Base-by-base conservation (phyloP, 2,113 vertebrate genomes). In the Romanogobio albipinnatus region DNA sequence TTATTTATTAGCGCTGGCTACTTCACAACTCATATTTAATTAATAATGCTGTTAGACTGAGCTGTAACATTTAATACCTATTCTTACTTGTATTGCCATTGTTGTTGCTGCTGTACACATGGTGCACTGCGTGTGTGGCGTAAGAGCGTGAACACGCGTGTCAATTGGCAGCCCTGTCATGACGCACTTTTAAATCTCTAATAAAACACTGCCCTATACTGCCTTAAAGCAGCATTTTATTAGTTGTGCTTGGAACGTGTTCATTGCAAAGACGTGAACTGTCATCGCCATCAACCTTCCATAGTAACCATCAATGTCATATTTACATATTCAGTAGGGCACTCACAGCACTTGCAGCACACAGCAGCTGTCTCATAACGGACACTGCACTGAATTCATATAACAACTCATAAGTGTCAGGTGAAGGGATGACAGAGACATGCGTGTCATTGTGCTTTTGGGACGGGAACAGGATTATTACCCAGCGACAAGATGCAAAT, bases 401-500 rank as follows among this genome's bases (percentile, higher is more conserved):
- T 56, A 33, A 78, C 22, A 61, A 61, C 22, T 45, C 33, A 39
- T 9, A 22, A 14, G 70, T 6, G 10, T 22, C 22, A 10, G 36
- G 15, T 29, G 33, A 73, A 43, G 39, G 70, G 19, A 10, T 73
- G 39, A 47, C 70, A 24, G 39, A n/a, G 74, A 33, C 74, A 53
- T 17, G 17, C 53, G 45, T 81, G 84, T 33, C 53, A 62, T 14
- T 70, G 15, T 22, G 59, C n/a, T 24, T 64, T 53, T 61, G 33
- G 36, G 74, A 81, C 68, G 24, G 17, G 8, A 24, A 13, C 9
- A 19, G 59, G 47, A 62, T 19, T 43, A 62, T 47, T 39, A 47
- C 29, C 9, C 45, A 70, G 47, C 78, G 33, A 26, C n/a, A 70
- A 45, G 47, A 78, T 9, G 24, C 74, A 61, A 85, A 79, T 29